These are phyloP conservation scores for Cryptotermes secundus DNA, from an alignment of 1,140 invertebrate genomes.

Conservation along the genomic window DNA sequence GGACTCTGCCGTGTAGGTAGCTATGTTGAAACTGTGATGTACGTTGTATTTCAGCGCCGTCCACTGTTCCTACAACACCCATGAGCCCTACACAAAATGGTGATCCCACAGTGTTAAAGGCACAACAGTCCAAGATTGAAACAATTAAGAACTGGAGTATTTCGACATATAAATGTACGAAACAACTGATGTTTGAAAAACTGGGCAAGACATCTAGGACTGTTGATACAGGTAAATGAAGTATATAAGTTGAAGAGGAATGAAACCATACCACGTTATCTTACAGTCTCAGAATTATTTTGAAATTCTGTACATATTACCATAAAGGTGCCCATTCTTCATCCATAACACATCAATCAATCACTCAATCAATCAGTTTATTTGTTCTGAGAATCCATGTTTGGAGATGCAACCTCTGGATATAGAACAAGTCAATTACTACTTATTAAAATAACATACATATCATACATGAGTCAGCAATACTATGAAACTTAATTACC, in stretches of 20 bases:
- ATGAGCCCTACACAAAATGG: conserved; percentile 57
- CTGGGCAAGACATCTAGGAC: conserved; percentile 90
- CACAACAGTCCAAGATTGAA: conserved; percentile 77
- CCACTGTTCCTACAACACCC: conserved; percentile 49
- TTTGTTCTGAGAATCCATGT: no score
- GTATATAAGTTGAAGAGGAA: neutral
- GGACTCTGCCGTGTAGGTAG: neutral
- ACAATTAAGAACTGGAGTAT: conserved; percentile 93
- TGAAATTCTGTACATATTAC: no score
- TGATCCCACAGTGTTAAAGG: conserved; percentile 61
- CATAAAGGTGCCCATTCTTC: no score
- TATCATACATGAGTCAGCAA: no score
- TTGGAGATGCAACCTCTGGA: no score
- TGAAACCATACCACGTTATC: no score
- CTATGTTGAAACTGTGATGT: neutral
- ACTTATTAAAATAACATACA: no score
- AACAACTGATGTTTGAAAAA: conserved; percentile 92
- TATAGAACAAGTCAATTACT: no score
- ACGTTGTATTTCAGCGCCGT: conserved; percentile 45
- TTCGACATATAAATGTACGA: conserved; percentile 95
- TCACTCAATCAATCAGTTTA: no score
- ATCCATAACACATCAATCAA: no score
- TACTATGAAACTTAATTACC: no score
- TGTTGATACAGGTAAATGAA: conserved; percentile 72
- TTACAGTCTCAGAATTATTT: no score